phyloP scores from a whole-genome alignment of 2,113 vertebrate genomes.

The Narcine bancroftii region DNA sequence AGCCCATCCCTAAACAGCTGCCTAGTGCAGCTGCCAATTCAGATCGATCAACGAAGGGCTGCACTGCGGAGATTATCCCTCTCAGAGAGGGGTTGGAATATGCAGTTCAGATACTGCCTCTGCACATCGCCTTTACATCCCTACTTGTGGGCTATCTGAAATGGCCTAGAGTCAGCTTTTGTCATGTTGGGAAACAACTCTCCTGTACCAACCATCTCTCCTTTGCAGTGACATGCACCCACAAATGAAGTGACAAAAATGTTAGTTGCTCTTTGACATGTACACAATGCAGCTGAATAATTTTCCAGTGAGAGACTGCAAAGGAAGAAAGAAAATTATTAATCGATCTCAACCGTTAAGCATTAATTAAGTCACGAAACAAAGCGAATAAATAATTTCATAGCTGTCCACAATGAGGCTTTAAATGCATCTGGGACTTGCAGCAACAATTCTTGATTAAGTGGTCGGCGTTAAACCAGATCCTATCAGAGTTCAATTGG shows the following conservation, averaged over 20 bases:
- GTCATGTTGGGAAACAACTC: background rate
- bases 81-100: too few species aligned
- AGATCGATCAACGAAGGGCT: too few species aligned
- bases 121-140: too few species aligned
- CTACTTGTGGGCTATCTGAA: too few species aligned
- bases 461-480: background rate
- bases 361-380: background rate
- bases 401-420: background rate
- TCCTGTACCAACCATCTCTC: background rate
- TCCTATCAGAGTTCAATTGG: background rate
- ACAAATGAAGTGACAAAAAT: background rate
- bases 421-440: background rate
- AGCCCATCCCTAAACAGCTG: too few species aligned
- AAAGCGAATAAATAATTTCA: background rate
- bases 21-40: too few species aligned
- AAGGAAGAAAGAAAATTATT: background rate
- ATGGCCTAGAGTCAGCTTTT: background rate
- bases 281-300: background rate
- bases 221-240: background rate
- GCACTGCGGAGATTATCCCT: too few species aligned
- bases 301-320: background rate
- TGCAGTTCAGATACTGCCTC: too few species aligned
- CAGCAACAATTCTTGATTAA: background rate
- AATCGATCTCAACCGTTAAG: background rate
- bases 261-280: background rate